Percentiles rank a stretch among this genome's conserved stretches.
Evolutionary conservation across 1,140 invertebrate genomes (phyloP).

Genomic region (Philotrypesis tridentata): DNA sequence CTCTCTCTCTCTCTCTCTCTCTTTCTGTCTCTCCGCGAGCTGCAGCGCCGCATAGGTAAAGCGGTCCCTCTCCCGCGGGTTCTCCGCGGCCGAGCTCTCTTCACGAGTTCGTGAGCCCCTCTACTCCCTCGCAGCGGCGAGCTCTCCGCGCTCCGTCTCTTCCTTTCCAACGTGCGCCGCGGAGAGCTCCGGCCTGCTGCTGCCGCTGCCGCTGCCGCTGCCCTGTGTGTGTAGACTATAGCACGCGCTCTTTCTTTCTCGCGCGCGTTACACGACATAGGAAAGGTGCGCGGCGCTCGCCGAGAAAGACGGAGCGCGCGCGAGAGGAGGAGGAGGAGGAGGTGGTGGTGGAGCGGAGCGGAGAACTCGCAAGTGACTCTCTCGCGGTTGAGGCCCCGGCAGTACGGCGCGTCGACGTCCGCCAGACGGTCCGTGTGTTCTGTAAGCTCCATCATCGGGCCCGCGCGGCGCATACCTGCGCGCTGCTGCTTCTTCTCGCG

Average conservation of each 20-base stretch:
- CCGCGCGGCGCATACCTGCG: too few relatives aligned
- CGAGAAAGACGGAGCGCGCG: not conserved
- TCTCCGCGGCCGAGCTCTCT: not conserved
- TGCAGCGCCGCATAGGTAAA: not conserved
- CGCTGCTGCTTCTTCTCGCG: not conserved
- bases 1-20: not conserved
- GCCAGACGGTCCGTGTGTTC: not conserved
- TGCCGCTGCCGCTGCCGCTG: too few relatives aligned
- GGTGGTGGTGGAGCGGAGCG: not conserved
- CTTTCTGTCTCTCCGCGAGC: not conserved
- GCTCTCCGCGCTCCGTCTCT: too few relatives aligned
- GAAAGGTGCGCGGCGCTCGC: not conserved
- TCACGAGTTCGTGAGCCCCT: constrained; percentile 23
- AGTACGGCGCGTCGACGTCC: constrained; percentile 1
- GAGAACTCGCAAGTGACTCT: not conserved
- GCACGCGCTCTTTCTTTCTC: not conserved
- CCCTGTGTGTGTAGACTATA: too few relatives aligned
- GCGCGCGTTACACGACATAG: not conserved
- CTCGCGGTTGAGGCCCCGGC: not conserved
- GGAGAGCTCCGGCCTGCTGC: too few relatives aligned
- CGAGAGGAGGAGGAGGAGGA: too few relatives aligned
- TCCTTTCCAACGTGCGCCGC: not conserved
- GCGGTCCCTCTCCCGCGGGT: not conserved
- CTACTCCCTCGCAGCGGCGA: not conserved
- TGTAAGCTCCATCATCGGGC: not conserved